A percentile compares a stretch with the other conserved stretches of the same genome.
Conservation (phyloP, 2,113 vertebrate genomes). For the Okapia johnstoni region DNA sequence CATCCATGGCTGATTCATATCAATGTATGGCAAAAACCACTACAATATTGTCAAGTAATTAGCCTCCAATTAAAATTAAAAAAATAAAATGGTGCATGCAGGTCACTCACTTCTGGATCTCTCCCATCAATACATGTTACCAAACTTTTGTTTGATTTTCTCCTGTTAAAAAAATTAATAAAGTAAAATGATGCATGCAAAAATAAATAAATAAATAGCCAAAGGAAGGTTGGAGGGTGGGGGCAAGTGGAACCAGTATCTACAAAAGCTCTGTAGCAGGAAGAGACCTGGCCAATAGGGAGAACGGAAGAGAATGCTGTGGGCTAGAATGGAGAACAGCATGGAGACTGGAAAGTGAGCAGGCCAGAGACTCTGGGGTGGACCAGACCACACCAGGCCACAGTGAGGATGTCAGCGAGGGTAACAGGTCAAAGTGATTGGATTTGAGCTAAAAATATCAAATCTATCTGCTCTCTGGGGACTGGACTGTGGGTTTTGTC, state of each 20-base stretch:
- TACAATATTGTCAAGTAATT: too few relatives aligned
- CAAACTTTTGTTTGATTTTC: too few relatives aligned
- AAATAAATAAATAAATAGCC: neutral
- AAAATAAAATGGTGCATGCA: too few relatives aligned
- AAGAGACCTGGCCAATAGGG: neutral
- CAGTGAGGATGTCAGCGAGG: neutral
- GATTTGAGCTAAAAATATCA: neutral
- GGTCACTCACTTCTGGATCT: too few relatives aligned
- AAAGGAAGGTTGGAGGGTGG: neutral
- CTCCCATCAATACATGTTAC: too few relatives aligned
- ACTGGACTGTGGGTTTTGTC: neutral
- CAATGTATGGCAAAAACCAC: too few relatives aligned
- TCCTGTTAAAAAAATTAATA: too few relatives aligned
- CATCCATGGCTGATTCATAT: too few relatives aligned
- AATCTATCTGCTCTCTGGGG: neutral
- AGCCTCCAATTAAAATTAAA: too few relatives aligned
- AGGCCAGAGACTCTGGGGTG: accelerated
- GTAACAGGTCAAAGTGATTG: neutral
- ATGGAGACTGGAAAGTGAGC: neutral
- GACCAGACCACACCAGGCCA: neutral
- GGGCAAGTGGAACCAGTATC: accelerated
- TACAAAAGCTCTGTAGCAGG: neutral
- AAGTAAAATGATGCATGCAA: too few relatives aligned
- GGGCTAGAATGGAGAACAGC: neutral
- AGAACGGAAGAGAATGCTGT: neutral